These are phyloP conservation scores for Melitaea athalia DNA, from an alignment of 2,888 invertebrate genomes.

Conservation along the genomic window DNA sequence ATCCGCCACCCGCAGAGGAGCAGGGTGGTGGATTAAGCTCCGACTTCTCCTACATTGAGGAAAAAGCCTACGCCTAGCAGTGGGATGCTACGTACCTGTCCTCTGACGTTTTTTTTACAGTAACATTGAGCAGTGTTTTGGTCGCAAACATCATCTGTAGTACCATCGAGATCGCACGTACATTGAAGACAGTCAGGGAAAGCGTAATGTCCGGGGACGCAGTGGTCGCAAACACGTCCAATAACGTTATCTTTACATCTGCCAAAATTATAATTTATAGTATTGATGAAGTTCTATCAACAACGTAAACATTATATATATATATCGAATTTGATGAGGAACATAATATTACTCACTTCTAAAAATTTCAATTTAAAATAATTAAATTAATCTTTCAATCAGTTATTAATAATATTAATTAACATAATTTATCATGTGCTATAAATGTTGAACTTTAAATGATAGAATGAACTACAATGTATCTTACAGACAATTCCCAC, in stretches of 20 bases:
- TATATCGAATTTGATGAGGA: no score
- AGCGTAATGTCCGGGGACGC: conserved; percentile 90
- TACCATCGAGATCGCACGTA: conserved; percentile 91
- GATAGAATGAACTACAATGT: no score
- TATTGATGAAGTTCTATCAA: not conserved
- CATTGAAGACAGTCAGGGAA: conserved; percentile 95
- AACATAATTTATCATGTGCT: no score
- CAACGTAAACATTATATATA: not conserved
- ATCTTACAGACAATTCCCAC: conserved; percentile 91
- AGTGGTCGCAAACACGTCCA: conserved; percentile 94
- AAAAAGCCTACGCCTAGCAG: no score
- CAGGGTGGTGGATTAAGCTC: no score
- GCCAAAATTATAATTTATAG: conserved; percentile 29
- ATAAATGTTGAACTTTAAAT: no score
- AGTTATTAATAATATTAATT: no score
- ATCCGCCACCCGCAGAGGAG: no score
- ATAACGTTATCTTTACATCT: conserved; percentile 93
- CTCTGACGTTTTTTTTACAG: conserved; percentile 87
- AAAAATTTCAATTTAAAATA: no score
- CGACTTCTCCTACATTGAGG: no score
- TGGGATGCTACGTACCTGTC: conserved; percentile 60
- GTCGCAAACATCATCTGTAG: conserved; percentile 93
- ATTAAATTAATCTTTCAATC: no score
- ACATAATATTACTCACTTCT: no score
- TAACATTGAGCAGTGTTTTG: conserved; percentile 88